Evolutionary conservation across 2,888 invertebrate genomes (phyloP).

Genomic region (Atethmia centrago): DNA sequence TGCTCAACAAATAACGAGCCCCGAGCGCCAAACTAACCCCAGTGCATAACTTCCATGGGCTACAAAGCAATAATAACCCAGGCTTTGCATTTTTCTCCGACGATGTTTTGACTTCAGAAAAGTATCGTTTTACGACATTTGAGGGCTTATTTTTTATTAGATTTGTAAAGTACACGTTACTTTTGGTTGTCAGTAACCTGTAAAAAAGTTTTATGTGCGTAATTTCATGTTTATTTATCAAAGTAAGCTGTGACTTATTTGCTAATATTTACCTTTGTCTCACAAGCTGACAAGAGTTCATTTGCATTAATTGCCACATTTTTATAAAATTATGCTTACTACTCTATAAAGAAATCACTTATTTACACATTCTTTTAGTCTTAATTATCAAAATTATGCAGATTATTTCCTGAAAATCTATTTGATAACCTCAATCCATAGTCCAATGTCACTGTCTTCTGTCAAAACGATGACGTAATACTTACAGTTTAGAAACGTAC

Average conservation of each 20-base stretch:
- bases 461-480: conserved; percentile 63
- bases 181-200: conserved; percentile 80
- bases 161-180: conserved; percentile 77
- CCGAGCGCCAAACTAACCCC: conserved; percentile 86
- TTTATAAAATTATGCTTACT: conserved; percentile 57
- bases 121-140: conserved; percentile 76
- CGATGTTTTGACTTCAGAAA: conserved; percentile 76
- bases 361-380: conserved; percentile 72
- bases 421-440: conserved; percentile 57
- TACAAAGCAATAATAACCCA: conserved; percentile 76
- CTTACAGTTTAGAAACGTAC: conserved; percentile 49
- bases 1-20: conserved; percentile 77
- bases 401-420: conserved; percentile 48
- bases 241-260: conserved; percentile 11
- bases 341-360: conserved; percentile 35
- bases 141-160: conserved; percentile 79
- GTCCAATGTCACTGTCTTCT: conserved; percentile 59
- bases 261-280: conserved; percentile 80
- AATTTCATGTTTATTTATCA: conserved; percentile 49
- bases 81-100: conserved; percentile 77
- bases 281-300: conserved; percentile 77
- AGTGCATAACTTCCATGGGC: conserved; percentile 87
- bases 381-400: conserved; percentile 57
- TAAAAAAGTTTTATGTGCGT: conserved; percentile 62
- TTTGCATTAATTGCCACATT: conserved; percentile 87